Evolutionary conservation across 2,797 vertebrate genomes (phyloP).

Genomic region (Coccyzus lansbergi): DNA sequence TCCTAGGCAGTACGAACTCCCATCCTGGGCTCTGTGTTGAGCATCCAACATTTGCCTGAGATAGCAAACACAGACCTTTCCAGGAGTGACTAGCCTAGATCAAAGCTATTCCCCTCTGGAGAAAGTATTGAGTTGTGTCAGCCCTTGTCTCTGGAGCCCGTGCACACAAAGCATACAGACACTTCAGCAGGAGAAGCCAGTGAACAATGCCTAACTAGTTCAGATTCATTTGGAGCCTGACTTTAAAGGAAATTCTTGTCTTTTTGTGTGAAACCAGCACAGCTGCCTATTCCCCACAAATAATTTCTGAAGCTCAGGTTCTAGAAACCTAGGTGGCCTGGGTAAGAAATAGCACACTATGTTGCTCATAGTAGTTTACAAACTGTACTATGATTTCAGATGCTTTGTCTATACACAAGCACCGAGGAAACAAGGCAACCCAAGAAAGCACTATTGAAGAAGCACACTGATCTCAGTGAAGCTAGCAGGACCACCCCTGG

Average conservation of each 20-base stretch:
- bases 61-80: not conserved
- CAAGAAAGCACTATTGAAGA: not conserved
- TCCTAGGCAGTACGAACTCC: not conserved
- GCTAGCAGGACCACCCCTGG: not conserved
- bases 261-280: not conserved
- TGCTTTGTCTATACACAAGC: not conserved
- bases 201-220: not conserved
- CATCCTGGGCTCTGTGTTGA: not conserved
- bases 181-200: not conserved
- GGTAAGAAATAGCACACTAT: not conserved
- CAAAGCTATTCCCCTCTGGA: not conserved
- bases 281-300: not conserved
- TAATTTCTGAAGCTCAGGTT: not conserved
- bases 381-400: not conserved
- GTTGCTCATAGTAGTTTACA: not conserved
- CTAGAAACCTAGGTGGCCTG: not conserved
- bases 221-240: not conserved
- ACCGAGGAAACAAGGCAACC: not conserved
- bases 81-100: not conserved
- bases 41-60: not conserved
- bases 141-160: not conserved
- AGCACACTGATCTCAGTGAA: not conserved
- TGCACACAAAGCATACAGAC: too few relatives aligned
- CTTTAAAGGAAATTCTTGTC: not conserved
- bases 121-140: not conserved